A percentile compares a stretch with the other conserved stretches of the same genome.
Evolutionary conservation across 2,888 invertebrate species (phyloP).

Genomic region (Diaphora mendica): DNA sequence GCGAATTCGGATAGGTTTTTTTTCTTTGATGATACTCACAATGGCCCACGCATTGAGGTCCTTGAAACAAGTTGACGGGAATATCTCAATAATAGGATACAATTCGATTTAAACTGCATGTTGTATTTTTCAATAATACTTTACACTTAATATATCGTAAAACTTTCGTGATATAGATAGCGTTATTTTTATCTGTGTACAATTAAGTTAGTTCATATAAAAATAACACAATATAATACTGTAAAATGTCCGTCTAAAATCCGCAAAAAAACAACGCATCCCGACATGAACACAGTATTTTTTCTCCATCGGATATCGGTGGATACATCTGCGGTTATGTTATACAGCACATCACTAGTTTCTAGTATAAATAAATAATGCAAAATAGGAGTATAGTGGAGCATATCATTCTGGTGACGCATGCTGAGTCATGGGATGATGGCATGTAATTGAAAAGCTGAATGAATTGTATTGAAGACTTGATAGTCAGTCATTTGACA

Average conservation of each 20-base stretch:
- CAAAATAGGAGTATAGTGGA: conserved; percentile 20
- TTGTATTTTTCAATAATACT: too few species aligned
- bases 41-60: too few species aligned
- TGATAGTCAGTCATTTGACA: background rate
- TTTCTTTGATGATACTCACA: too few species aligned
- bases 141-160: too few species aligned
- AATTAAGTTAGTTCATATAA: background rate
- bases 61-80: too few species aligned
- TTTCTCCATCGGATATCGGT: background rate
- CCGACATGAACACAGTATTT: background rate
- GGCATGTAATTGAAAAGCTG: conserved; percentile 74
- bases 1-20: too few species aligned
- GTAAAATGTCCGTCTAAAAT: background rate
- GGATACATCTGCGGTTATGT: background rate
- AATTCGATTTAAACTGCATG: too few species aligned
- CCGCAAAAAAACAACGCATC: background rate
- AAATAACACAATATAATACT: background rate
- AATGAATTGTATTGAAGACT: background rate
- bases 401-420: conserved; percentile 45
- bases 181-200: too few species aligned
- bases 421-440: conserved; percentile 66
- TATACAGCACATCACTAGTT: background rate
- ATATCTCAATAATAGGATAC: too few species aligned
- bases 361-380: conserved; percentile 13
- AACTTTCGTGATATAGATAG: too few species aligned